phyloP scores from a whole-genome alignment of 2,113 vertebrate species.

The Epinephelus fuscoguttatus region DNA sequence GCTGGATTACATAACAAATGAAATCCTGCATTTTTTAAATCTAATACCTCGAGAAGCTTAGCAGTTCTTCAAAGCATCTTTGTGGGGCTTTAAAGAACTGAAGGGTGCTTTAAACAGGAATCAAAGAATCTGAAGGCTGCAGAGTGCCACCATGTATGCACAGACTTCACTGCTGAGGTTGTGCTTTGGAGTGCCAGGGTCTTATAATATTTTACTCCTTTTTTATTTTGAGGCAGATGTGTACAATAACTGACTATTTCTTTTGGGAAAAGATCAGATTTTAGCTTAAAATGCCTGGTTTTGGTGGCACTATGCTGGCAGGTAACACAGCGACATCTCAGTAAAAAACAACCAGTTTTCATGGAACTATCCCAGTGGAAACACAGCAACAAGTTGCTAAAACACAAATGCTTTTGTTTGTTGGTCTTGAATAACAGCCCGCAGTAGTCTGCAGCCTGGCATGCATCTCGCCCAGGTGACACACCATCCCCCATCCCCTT shows the following conservation, averaged over 20 bases:
- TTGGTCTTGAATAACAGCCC: too few species aligned
- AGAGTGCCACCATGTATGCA: not conserved
- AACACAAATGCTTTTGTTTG: too few species aligned
- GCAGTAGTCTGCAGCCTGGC: too few species aligned
- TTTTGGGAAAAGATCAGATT: too few species aligned
- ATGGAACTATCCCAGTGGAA: too few species aligned
- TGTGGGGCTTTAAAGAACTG: slow-evolving; percentile 32
- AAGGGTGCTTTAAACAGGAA: slow-evolving; percentile 26
- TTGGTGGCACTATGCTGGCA: too few species aligned
- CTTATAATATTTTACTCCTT: not conserved
- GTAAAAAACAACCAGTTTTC: too few species aligned
- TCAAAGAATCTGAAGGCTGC: slow-evolving; percentile 15
- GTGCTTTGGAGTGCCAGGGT: not conserved
- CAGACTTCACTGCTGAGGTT: not conserved
- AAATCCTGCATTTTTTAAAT: slow-evolving; percentile 47
- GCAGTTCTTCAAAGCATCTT: slow-evolving; percentile 54
- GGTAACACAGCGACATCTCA: too few species aligned
- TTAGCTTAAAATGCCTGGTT: too few species aligned
- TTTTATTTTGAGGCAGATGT: not conserved
- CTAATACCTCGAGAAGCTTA: slow-evolving; percentile 65
- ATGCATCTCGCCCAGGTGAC: too few species aligned
- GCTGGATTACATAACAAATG: slow-evolving; percentile 56
- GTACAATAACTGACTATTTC: not conserved
- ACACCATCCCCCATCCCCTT: too few species aligned
- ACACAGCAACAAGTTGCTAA: too few species aligned